These are phyloP conservation scores for Laticauda laticaudata DNA, from an alignment of 2,113 vertebrate genomes.

Conservation along the genomic window DNA sequence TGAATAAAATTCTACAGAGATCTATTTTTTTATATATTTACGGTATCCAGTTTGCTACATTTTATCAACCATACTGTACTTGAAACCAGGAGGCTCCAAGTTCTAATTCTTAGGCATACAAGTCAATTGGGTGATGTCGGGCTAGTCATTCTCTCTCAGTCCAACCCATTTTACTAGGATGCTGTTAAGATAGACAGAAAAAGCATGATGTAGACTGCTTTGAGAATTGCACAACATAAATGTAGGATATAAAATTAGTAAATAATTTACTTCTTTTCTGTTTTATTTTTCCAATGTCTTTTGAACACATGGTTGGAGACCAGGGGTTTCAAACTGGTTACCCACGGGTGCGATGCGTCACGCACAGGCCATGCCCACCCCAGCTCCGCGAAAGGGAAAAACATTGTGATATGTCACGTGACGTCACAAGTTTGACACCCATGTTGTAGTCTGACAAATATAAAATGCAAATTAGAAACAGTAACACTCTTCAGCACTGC, in stretches of 20 bases:
- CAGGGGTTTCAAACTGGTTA: no score
- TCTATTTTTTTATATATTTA: not conserved
- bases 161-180: not conserved
- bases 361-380: no score
- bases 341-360: accelerated
- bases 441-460: not conserved
- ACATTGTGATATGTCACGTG: no score
- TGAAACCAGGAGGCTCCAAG: not conserved
- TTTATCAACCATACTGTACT: not conserved
- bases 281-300: not conserved
- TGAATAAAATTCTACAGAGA: not conserved
- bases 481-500: not conserved
- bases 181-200: not conserved
- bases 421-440: no score
- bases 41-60: not conserved
- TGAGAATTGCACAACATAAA: not conserved
- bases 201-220: not conserved
- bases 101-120: not conserved
- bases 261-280: not conserved
- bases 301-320: not conserved
- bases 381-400: no score
- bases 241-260: not conserved
- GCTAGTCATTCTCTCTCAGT: not conserved
- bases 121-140: not conserved
- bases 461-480: not conserved